Evolutionary conservation across 92 coral and sea anemone genomes (phyloP).

Genomic region (Palythoa grandis): DNA sequence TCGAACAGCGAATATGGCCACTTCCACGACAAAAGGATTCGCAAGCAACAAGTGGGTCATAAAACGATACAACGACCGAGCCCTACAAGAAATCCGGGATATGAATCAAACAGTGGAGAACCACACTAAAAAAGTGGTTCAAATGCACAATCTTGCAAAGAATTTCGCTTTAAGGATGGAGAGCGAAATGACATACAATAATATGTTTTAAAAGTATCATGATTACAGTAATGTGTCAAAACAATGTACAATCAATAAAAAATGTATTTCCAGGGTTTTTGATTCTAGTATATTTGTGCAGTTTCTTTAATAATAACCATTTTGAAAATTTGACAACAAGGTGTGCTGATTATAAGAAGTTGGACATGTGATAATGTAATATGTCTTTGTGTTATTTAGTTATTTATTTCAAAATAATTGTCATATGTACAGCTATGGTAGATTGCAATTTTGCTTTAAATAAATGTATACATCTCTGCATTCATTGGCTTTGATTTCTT

Average conservation of each 20-base stretch:
- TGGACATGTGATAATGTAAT: conserved; percentile 7
- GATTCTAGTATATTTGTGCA: conserved; percentile 15
- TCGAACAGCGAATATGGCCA: conserved; percentile 61
- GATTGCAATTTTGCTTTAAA: conserved; percentile 26
- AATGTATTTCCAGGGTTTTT: conserved; percentile 16
- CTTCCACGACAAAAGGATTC: conserved; percentile 40
- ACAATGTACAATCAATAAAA: neutral
- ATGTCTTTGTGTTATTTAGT: conserved; percentile 11
- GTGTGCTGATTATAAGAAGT: conserved; percentile 10
- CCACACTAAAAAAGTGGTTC: conserved; percentile 72
- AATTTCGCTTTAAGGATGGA: conserved; percentile 55
- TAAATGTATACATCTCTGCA: conserved; percentile 63
- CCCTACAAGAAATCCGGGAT: conserved; percentile 50
- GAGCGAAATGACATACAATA: conserved; percentile 13
- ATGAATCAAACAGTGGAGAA: conserved; percentile 59
- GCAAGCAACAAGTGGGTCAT: conserved; percentile 59
- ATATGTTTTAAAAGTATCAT: neutral
- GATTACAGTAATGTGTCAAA: neutral
- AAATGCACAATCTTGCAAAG: conserved; percentile 63
- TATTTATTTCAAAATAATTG: conserved; percentile 8
- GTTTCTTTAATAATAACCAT: conserved; percentile 8
- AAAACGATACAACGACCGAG: conserved; percentile 51
- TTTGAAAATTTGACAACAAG: conserved; percentile 14
- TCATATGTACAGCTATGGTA: conserved; percentile 22
- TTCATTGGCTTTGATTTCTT: conserved; percentile 58